Evolutionary conservation across 2,888 invertebrate species (phyloP), one percentile per base, ranked within the genome.

Genomic region (Glaucopsyche alexis): DNA sequence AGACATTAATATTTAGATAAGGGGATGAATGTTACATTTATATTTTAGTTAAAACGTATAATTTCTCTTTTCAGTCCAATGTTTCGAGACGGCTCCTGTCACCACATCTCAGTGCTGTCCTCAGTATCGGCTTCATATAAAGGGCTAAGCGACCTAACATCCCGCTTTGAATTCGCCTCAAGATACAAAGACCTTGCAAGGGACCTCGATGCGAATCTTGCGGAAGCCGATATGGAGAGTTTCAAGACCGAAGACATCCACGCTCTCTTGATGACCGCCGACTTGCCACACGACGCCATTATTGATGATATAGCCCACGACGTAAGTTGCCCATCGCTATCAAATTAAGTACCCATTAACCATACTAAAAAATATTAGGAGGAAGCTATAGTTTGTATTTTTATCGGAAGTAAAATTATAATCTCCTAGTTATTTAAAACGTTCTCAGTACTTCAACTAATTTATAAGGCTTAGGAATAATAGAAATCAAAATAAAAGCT

Each of bases 211-310:
- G 98, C 97, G 76, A 98, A 98, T 89, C 94, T 98, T 82, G 98
- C 98, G 64, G 97, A 98, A 90, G 97, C 98, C 74, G 98, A 98
- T 89, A 98, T 98, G 96, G 98, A 98, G 89, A 97, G 97, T 87
- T 98, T 98, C 90, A 95, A 96, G 79, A 96, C 97, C 38, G 97
- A 98, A 89, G 98, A 98, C 84, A 98, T 98, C 81, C 97, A 97
- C 85, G 96, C 97, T 78, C 93, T 97, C 82, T 94, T 98, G 77
- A 90, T 93, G 92, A 92, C 92, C 81, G 96, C 96, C 78, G 95
- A 96, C 84, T 91, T 96, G 83, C 96, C 96, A 73, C 95, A 95
- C 79, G 95, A 91, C 85, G 82, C 89, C 94, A 94, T 94, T 80
- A 86, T 82, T 74, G 90, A 91, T 81, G 90, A 91, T 78, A 87